Evolutionary conservation across 1,140 invertebrate species (phyloP).

Genomic region (Musca domestica): DNA sequence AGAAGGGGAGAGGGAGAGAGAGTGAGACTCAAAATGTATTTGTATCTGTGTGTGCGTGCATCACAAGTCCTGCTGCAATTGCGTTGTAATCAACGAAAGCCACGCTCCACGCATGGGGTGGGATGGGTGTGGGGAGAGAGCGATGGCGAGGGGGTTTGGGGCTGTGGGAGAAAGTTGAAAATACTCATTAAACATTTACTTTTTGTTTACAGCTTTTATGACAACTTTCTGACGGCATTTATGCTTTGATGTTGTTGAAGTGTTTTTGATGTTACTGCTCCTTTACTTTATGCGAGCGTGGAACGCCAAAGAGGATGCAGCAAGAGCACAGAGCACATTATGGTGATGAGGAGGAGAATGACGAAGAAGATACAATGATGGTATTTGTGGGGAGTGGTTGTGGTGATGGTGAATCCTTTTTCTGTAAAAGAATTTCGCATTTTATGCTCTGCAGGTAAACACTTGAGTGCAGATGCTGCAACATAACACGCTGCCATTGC

Average conservation of each 20-base stretch:
- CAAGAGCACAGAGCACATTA: neutral
- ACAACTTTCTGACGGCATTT: constrained; percentile 15
- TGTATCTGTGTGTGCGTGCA: too few relatives aligned
- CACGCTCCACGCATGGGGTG: too few relatives aligned
- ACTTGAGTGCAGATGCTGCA: constrained; percentile 14
- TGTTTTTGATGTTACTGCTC: constrained; percentile 7
- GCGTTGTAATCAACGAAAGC: too few relatives aligned
- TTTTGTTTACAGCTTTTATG: constrained; percentile 7
- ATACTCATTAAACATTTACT: constrained; percentile 21
- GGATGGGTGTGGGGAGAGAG: too few relatives aligned
- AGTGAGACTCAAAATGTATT: too few relatives aligned
- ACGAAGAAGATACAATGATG: neutral
- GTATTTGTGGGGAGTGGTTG: too few relatives aligned
- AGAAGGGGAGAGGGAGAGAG: too few relatives aligned
- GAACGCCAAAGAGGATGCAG: too few relatives aligned
- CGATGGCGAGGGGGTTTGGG: too few relatives aligned
- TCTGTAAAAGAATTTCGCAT: constrained; percentile 7
- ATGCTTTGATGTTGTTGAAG: constrained; percentile 14
- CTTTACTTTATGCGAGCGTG: neutral
- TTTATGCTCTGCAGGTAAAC: constrained; percentile 16
- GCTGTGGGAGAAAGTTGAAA: constrained; percentile 6
- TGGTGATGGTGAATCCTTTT: too few relatives aligned
- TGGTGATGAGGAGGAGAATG: neutral
- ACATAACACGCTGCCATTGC: neutral
- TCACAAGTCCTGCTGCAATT: too few relatives aligned